These are phyloP conservation scores for Heliconius ethilla DNA, from an alignment of 2,888 invertebrate species.

Conservation along the genomic window DNA sequence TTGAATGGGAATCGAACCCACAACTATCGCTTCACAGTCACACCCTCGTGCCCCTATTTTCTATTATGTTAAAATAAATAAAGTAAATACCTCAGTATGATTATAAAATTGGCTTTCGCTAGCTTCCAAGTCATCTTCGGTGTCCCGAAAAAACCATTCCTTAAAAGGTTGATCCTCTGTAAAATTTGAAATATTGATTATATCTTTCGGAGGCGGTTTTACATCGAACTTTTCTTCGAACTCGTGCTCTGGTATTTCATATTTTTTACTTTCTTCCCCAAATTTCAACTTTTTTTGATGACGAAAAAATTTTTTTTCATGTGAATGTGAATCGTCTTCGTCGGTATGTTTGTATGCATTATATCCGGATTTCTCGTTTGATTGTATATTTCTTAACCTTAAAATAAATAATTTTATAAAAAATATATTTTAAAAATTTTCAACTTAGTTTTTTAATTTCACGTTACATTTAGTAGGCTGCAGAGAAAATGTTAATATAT, in stretches of 20 bases:
- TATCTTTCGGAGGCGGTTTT: slow-evolving; percentile 71
- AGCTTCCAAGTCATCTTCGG: too few species aligned
- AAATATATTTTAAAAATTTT: not conserved
- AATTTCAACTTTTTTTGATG: slow-evolving; percentile 64
- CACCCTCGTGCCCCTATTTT: too few species aligned
- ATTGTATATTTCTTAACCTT: slow-evolving; percentile 71
- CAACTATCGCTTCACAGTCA: too few species aligned
- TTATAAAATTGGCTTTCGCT: too few species aligned
- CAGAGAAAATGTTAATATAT: too few species aligned
- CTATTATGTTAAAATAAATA: too few species aligned
- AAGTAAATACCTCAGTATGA: too few species aligned
- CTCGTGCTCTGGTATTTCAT: slow-evolving; percentile 82
- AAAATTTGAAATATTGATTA: slow-evolving; percentile 46
- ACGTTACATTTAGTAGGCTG: not conserved
- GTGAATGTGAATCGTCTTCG: slow-evolving; percentile 45
- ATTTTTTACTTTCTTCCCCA: slow-evolving; percentile 54
- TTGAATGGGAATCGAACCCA: too few species aligned
- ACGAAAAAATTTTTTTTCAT: slow-evolving; percentile 69
- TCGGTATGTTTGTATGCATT: slow-evolving; percentile 55
- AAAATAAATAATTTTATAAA: slow-evolving; percentile 41
- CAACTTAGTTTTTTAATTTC: not conserved
- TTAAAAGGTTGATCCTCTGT: too few species aligned
- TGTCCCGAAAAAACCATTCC: too few species aligned
- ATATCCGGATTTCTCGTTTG: slow-evolving; percentile 59
- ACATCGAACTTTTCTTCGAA: slow-evolving; percentile 83